Percentiles rank a stretch among this genome's conserved stretches.
These are phyloP conservation scores for Propithecus deckenii DNA, from an alignment of 2,797 vertebrate genomes.

Conservation along the genomic window DNA sequence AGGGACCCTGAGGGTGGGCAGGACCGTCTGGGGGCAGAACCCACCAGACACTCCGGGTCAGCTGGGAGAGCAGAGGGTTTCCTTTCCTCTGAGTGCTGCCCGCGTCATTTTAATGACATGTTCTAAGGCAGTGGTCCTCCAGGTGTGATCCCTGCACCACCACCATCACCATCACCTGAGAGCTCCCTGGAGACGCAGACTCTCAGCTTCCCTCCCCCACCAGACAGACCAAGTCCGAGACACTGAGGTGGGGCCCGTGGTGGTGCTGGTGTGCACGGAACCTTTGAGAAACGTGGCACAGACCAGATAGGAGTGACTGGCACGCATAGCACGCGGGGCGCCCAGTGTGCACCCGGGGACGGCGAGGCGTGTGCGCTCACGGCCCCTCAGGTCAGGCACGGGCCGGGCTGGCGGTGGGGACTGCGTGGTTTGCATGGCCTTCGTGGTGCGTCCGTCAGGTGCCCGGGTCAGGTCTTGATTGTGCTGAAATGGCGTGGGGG, in stretches of 20 bases:
- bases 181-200: background rate
- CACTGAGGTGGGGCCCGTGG: too few species aligned
- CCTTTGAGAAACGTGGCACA: background rate
- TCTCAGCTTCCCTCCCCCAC: background rate
- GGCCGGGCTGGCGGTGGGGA: background rate
- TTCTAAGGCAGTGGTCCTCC: background rate
- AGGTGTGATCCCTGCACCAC: background rate
- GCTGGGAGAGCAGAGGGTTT: fast-evolving
- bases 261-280: too few species aligned
- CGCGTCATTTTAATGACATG: fast-evolving
- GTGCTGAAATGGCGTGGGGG: background rate
- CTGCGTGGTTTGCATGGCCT: background rate
- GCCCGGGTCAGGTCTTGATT: background rate
- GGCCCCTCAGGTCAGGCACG: too few species aligned
- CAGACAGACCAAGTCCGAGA: background rate
- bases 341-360: too few species aligned
- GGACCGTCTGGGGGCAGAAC: background rate
- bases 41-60: fast-evolving
- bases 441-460: background rate
- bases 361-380: background rate
- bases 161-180: fast-evolving
- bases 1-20: background rate
- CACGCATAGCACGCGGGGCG: too few species aligned
- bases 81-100: background rate
- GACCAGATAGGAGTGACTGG: background rate